Conservation (phyloP, 2,797 vertebrate species). For the Pipistrellus nathusii region DNA sequence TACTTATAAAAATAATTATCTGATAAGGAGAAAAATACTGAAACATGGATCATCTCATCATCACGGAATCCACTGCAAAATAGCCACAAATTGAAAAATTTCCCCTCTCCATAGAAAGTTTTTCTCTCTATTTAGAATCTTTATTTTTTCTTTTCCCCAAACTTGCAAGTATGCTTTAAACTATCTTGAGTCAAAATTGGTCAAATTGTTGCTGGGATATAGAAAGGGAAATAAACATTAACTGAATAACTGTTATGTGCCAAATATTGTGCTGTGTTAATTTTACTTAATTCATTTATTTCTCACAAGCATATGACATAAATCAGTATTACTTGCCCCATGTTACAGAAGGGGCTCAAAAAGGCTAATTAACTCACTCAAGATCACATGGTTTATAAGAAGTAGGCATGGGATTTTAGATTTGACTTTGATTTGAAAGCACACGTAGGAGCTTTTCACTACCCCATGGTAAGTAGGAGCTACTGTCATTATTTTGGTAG, state of each 20-base stretch:
- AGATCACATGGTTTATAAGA: neutral
- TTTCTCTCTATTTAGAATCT: neutral
- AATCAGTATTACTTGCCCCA: neutral
- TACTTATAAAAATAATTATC: constrained; percentile 24
- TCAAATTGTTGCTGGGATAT: neutral
- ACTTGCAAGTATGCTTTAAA: constrained; percentile 5
- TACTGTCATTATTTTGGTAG: neutral
- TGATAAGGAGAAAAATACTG: neutral
- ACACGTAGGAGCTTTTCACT: neutral
- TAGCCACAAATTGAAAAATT: neutral
- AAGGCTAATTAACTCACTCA: neutral
- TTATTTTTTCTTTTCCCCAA: constrained; percentile 22
- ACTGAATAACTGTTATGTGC: neutral
- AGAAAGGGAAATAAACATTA: neutral
- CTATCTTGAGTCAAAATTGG: neutral
- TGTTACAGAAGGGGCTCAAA: neutral
- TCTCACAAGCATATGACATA: neutral
- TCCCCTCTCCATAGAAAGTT: neutral
- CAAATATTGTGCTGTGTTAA: neutral
- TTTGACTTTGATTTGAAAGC: neutral
- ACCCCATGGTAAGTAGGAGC: fast-evolving
- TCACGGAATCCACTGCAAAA: constrained; percentile 33
- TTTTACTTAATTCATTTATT: constrained; percentile 37
- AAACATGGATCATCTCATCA: neutral
- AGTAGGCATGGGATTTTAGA: neutral